Evolutionary conservation across 2,113 vertebrate genomes (phyloP), one percentile per base, ranked within the genome.

Genomic region (Crocuta crocuta): DNA sequence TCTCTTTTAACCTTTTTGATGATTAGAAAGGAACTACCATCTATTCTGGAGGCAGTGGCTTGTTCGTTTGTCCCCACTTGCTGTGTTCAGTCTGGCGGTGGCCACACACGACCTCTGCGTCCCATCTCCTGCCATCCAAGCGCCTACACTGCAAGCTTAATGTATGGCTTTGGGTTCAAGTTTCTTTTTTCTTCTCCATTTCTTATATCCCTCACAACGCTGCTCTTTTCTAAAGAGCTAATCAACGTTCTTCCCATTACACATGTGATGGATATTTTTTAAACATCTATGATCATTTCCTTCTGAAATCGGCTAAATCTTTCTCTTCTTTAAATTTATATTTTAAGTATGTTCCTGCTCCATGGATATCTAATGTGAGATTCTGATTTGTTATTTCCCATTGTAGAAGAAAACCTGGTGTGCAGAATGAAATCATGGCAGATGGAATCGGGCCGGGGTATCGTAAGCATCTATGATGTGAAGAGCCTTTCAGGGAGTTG

Each of bases 401-500:
- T 23, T 58, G 4, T 23, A 66, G 81, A 31, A 79, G 33, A 48
- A 53, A 58, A 45, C 6, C 12, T 10, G 31, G 84, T 63, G 10
- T 35, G 5, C 24, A 33, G 65, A 55, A 74, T 65, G n/a, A 74
- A 89, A 35, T 88, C 43, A 35, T 70, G 16, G 35, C 61, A 74
- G 61, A 88, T 74, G 96, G 63, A 35, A 70, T 9, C 5, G 21
- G 6, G 43, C 55, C 39, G 61, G 43, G 23, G 28, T 35, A 3
- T 15, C 33, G 35, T 19, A 31, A 84, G 5, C 0, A 2, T 74
- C 50, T 86, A 17, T 78, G 83, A 73, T 61, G 11, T 16, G 11
- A 83, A 48, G 61, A 95, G 63, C 16, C 74, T 90, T 89, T 61
- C 45, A 70, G 53, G 71, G 88, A 97, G 26, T 5, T 89, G 94